Evolutionary conservation across 2,888 invertebrate genomes (phyloP).

Genomic region (Spodoptera picta): DNA sequence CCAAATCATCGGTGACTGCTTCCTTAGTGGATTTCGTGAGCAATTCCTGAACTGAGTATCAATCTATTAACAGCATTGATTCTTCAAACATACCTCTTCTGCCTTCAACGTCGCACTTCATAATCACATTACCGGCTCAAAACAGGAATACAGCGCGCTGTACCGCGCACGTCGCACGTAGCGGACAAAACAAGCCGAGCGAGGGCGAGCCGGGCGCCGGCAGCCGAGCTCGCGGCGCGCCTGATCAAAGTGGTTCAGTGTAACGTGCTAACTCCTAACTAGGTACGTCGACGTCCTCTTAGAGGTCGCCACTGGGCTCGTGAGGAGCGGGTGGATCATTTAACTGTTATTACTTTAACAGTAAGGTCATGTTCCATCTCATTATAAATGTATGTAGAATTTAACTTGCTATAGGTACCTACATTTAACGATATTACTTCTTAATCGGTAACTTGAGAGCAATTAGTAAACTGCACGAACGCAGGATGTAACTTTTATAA

Average conservation of each 20-base stretch:
- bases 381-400: constrained; percentile 14
- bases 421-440: no score
- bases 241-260: constrained; percentile 47
- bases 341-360: constrained; percentile 33
- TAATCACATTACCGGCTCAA: constrained; percentile 18
- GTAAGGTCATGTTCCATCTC: constrained; percentile 5
- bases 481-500: no score
- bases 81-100: background rate
- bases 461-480: no score
- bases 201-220: constrained; percentile 16
- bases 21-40: no score
- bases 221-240: background rate
- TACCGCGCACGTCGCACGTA: background rate
- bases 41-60: no score
- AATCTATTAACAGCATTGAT: no score
- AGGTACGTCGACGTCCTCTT: constrained; percentile 22
- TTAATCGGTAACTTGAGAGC: no score
- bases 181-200: constrained; percentile 22
- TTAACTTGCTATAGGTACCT: background rate
- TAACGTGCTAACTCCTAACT: constrained; percentile 15
- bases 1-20: no score
- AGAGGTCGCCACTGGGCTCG: constrained; percentile 32
- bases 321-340: constrained; percentile 12
- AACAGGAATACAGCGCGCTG: background rate
- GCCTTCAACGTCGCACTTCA: background rate